Evolutionary conservation across 2,797 vertebrate genomes (phyloP).

Genomic region (Coregonus suidteri): DNA sequence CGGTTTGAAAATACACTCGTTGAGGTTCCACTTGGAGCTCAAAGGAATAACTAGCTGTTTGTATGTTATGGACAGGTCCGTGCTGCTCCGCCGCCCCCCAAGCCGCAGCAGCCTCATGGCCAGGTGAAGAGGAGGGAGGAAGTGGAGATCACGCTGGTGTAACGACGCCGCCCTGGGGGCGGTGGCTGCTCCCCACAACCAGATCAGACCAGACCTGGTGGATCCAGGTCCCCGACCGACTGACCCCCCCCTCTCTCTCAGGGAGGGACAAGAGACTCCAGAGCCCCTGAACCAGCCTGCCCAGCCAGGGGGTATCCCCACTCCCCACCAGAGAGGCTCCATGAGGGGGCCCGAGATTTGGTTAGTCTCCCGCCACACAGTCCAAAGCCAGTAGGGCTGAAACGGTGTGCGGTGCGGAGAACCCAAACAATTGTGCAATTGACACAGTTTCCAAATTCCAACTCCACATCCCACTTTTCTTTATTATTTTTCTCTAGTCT

Average conservation of each 20-base stretch:
- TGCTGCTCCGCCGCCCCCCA: constrained; percentile 87
- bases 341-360: neutral
- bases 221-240: constrained; percentile 19
- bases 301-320: constrained; percentile 1
- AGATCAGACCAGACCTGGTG: constrained; percentile 29
- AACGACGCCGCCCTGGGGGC: constrained; percentile 31
- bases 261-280: constrained; percentile 2
- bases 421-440: constrained; percentile 46
- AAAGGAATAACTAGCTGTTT: neutral
- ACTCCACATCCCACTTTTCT: neutral
- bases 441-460: constrained; percentile 12
- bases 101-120: constrained; percentile 85
- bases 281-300: neutral
- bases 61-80: constrained; percentile 80
- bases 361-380: constrained; percentile 10
- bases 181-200: neutral
- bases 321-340: constrained; percentile 17
- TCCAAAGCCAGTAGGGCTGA: constrained; percentile 11
- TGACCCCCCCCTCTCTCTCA: constrained; percentile 9
- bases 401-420: constrained; percentile 38
- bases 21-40: neutral
- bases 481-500: neutral
- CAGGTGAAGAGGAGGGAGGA: constrained; percentile 91
- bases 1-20: neutral
- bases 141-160: constrained; percentile 96